Conservation (phyloP, 1,140 invertebrate species). For the Homarus americanus region DNA sequence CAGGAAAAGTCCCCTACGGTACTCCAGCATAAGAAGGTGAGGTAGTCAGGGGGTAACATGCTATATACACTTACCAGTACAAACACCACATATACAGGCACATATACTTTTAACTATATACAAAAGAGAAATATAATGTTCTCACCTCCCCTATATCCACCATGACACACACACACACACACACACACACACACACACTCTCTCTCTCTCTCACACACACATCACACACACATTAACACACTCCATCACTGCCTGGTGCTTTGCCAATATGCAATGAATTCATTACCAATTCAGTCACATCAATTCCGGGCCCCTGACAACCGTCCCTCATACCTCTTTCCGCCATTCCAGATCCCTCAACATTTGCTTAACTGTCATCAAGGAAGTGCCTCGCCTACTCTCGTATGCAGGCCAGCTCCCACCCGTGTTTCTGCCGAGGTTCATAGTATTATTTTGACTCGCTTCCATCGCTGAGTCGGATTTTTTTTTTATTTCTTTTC, state of each 20-base stretch:
- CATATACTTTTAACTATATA: no score
- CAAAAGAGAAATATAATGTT: no score
- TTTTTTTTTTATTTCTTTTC: no score
- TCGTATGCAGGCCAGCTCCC: slow-evolving; percentile 1
- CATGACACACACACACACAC: background rate
- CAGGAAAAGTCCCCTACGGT: no score
- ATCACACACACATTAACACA: background rate
- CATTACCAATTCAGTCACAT: slow-evolving; percentile 34
- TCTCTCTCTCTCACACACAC: slow-evolving; percentile 7
- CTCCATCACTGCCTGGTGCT: background rate
- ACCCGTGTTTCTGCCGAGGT: background rate
- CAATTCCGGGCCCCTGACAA: slow-evolving; percentile 33
- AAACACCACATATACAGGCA: no score
- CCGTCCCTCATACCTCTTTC: slow-evolving; percentile 21
- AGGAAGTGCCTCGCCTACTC: slow-evolving; percentile 8
- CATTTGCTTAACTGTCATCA: slow-evolving; percentile 37
- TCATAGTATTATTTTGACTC: background rate
- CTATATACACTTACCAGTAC: no score
- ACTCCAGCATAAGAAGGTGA: no score
- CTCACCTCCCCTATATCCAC: background rate
- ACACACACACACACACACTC: slow-evolving; percentile 36
- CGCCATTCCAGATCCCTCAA: slow-evolving; percentile 20
- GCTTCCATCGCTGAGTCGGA: no score
- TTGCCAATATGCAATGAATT: slow-evolving; percentile 45
- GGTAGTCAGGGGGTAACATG: no score